Percentiles rank a stretch among this genome's conserved stretches.
Conservation (phyloP, 2,888 invertebrate genomes). For the Orchesella flavescens region DNA sequence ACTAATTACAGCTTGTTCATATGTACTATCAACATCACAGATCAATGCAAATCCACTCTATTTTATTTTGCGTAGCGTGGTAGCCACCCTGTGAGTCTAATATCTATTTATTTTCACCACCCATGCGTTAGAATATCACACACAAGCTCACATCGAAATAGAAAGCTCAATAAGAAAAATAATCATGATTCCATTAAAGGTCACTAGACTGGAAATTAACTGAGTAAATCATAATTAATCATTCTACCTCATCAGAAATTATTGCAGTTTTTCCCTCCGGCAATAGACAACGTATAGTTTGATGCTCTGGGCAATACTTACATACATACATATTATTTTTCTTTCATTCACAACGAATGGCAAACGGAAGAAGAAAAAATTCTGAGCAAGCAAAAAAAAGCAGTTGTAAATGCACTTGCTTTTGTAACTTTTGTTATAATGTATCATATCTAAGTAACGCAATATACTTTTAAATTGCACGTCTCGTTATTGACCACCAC, state of each 20-base stretch:
- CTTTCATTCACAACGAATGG: no score
- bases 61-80: conserved; percentile 34
- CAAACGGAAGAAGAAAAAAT: no score
- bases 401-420: no score
- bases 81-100: conserved; percentile 22
- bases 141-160: neutral
- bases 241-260: conserved; percentile 40
- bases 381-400: no score
- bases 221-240: conserved; percentile 31
- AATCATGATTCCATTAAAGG: conserved; percentile 26
- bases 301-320: neutral
- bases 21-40: neutral
- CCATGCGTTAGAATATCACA: conserved; percentile 24
- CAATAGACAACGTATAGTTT: neutral
- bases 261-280: conserved; percentile 41
- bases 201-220: conserved; percentile 52
- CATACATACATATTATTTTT: no score
- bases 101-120: conserved; percentile 42
- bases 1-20: conserved; percentile 22
- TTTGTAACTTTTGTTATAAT: no score
- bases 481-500: neutral
- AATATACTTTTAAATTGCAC: no score
- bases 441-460: no score
- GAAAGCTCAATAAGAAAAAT: neutral
- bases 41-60: neutral